A percentile compares a stretch with the other conserved stretches of the same genome.
Evolutionary conservation across 2,888 invertebrate genomes (phyloP).

Genomic region (Criorhina ranunculi): DNA sequence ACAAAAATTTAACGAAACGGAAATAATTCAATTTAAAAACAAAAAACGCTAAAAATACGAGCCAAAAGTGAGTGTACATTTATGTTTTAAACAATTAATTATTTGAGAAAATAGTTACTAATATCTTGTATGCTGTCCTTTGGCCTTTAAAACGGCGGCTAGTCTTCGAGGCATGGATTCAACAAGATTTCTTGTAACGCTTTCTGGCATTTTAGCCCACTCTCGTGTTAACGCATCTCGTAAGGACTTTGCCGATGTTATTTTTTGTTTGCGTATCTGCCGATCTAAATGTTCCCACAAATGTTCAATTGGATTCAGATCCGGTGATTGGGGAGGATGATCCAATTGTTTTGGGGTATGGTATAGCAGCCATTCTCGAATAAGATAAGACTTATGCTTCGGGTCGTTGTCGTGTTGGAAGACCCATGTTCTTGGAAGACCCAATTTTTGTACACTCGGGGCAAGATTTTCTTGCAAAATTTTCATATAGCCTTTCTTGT

Average conservation of each 20-base stretch:
- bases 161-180: background rate
- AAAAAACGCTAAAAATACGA: too few species aligned
- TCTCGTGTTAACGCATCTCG: background rate
- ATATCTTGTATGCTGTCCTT: background rate
- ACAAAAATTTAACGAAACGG: too few species aligned
- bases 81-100: too few species aligned
- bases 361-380: background rate
- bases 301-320: background rate
- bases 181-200: background rate
- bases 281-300: background rate
- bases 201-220: background rate
- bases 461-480: background rate
- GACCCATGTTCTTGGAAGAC: background rate
- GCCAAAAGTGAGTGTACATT: too few species aligned
- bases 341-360: background rate
- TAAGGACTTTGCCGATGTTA: background rate
- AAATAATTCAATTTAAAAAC: too few species aligned
- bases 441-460: background rate
- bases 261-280: background rate
- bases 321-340: background rate
- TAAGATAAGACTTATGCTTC: background rate
- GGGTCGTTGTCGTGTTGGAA: background rate
- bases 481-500: background rate
- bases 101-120: background rate
- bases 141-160: background rate